A percentile compares a stretch with the other conserved stretches of the same genome.
These are phyloP conservation scores for Bergia puertoricense DNA, from an alignment of 92 coral and sea anemone species.

Conservation along the genomic window DNA sequence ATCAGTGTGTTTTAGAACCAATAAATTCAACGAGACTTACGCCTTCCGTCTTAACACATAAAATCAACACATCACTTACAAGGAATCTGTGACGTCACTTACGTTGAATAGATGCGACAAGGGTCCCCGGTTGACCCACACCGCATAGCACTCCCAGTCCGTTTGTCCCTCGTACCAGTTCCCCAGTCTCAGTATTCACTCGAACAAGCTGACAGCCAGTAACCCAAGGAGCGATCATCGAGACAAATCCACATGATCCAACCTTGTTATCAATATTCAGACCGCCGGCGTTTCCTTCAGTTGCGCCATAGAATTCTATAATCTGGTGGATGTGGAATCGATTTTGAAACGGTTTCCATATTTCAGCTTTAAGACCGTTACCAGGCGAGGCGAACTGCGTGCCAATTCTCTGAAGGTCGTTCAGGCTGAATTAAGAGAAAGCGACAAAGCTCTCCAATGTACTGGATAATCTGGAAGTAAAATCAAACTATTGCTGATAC, in stretches of 20 bases:
- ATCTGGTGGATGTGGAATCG: conserved; percentile 39
- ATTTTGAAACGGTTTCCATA: conserved; percentile 43
- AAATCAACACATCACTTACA: too few species aligned
- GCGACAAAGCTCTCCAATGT: conserved; percentile 51
- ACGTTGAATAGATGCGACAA: conserved; percentile 32
- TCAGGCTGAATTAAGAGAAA: conserved; percentile 48
- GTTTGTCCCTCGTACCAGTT: conserved; percentile 40
- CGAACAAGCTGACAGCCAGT: conserved; percentile 7
- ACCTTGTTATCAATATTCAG: conserved; percentile 4
- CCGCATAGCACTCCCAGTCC: conserved; percentile 37
- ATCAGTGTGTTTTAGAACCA: too few species aligned
- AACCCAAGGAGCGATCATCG: not conserved
- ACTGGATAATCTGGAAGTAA: not conserved
- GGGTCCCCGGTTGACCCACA: conserved; percentile 43
- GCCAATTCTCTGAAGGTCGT: conserved; percentile 28
- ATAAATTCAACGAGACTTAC: too few species aligned
- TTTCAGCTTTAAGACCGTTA: conserved; percentile 45
- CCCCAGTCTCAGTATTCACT: conserved; percentile 36
- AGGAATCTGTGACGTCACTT: not conserved
- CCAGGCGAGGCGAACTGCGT: conserved; percentile 41
- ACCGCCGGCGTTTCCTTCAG: conserved; percentile 30
- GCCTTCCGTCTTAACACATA: too few species aligned
- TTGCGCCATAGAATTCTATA: conserved; percentile 39
- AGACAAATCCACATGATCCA: conserved; percentile 40
- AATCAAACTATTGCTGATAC: too few species aligned